Base-by-base conservation (phyloP, 2,888 invertebrate species). In the Clunio marinus region DNA sequence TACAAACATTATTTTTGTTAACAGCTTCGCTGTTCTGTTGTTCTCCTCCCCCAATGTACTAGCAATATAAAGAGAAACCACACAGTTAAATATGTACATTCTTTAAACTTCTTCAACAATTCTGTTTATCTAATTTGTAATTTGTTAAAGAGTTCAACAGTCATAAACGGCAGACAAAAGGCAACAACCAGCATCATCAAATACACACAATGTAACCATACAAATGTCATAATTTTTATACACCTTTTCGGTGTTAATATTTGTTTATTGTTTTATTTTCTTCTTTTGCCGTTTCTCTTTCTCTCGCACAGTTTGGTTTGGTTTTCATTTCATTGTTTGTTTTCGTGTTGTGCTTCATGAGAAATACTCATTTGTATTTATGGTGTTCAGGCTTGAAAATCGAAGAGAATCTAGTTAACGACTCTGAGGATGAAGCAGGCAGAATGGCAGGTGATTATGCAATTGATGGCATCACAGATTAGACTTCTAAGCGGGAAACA, bases 241-340 rank as follows among this genome's bases (percentile, higher is more conserved):
- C 68, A 68, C 68, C 68, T 68, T 68, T 68, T 68, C 22, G 55
- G 41, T 68, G 68, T 68, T 58, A 68, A 68, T 45, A 58, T 68
- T 68, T 58, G 41, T 58, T 68, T 58, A 58, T 68, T 68, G 57
- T 68, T 58, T 58, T 63, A 5, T 27, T n/a, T n/a, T 63, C 46
- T 37, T 63, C 45, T 45, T 63, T 45, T 25, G 7, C 15, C 32
- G 15, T 60, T 60, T 22, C 17, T 3, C 27, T 55, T 13, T 10
- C n/a, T 24, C 28, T 24, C 24, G 35, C 13, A 8, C 59, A 32
- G 8, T 59, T 28, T 15, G 5, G 3, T 58, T 27, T 32, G 32
- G 27, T 3, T 57, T 57, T 15, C 27, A n/a, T n/a, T n/a, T n/a
- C 45, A 46, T 46, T 63, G 63, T 45, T 46, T 63, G 46, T 27